Base-by-base conservation (phyloP, 2,113 vertebrate species). In the Spermophilus dauricus region DNA sequence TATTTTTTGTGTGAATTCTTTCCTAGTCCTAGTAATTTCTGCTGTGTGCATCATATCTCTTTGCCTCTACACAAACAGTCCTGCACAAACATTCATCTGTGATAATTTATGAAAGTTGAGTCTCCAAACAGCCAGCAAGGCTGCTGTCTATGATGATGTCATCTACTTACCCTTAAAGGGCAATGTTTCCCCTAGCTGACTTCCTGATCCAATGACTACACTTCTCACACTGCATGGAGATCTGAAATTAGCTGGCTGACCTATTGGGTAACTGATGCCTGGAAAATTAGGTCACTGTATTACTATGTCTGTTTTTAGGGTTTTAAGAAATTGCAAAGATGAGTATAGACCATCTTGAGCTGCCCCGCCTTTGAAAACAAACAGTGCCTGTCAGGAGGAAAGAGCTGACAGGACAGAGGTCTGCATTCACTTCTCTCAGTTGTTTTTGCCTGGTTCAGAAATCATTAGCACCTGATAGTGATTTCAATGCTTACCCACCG, bases 71-170 rank as follows among this genome's bases (percentile, higher is more conserved):
- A 86, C 86, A 69, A 78, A 39, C 88, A 65, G 10, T 80, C 65
- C 83, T 92, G 92, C 69, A 89, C 86, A 97, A 95, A 97, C 84
- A 95, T 67, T n/a, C 32, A 61, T 96, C 76, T 95, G 84, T 45
- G 93, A 92, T 98, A 94, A 97, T 96, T 97, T 97, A 86, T 92
- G 89, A 92, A 82, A 83, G 51, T 67, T 30, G 10, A 95, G 37
- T 92, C 76, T 42, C 61, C 76, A 72, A 61, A 91, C 9, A 63
- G 58, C 51, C 13, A 87, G 42, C 42, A 45, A 82, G 67, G 24
- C 76, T 22, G 22, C 10, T 18, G 80, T 92, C 94, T 53, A 73
- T 30, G 22, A 89, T 97, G 96, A 96, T 87, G 83, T 98, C 96
- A 97, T 69, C 77, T 73, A 75, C 48, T 84, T 77, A 56, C 63